Evolutionary conservation across 2,888 invertebrate genomes (phyloP), one percentile per base, ranked within the genome.

Genomic region (Chironomus tentans): DNA sequence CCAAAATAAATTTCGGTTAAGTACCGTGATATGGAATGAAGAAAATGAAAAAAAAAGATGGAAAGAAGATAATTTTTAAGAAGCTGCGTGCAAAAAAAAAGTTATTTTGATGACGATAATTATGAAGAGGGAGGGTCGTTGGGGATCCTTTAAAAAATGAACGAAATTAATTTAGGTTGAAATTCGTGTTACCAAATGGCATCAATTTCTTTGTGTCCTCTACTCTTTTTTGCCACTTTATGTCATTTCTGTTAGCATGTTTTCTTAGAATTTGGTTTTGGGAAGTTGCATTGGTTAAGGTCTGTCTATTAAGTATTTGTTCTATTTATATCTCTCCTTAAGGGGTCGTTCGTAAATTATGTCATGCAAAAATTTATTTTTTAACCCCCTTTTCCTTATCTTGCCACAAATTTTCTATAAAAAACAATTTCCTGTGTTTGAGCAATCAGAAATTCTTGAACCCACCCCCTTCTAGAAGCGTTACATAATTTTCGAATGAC

Each of bases 161-260:
- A 12, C 65, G 65, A 73, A 73, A 73, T 73, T 73, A 73, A 73
- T 73, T 73, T 56, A 13, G 71, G 71, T 71, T 71, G 21, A 68
- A 56, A 71, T 71, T 71, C 71, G 46, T 71, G 71, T 72, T 22
- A 38, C 72, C 72, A 72, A 72, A 72, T 62, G 72, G 72, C 72
- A 72, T 72, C 72, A 38, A 46, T 72, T 72, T 72, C 46, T 62
- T 68, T 6, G 28, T 38, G 38, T 13, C 38, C 56, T 56, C 15
- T 7, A 18, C 56, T 56, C 56, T 56, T 56, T 56, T 56, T 18
- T 62, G 12, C 12, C 62, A 21, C 7, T 65, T 18, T n/a, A 10
- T 56, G 18, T 13, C 24, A 65, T 65, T 24, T 65, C 38, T 38
- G 7, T 38, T 38, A 38, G 38, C 10, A 10, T 7, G 38, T 10